Evolutionary conservation across 1,140 invertebrate species (phyloP).

Genomic region (Cydia strobilella): DNA sequence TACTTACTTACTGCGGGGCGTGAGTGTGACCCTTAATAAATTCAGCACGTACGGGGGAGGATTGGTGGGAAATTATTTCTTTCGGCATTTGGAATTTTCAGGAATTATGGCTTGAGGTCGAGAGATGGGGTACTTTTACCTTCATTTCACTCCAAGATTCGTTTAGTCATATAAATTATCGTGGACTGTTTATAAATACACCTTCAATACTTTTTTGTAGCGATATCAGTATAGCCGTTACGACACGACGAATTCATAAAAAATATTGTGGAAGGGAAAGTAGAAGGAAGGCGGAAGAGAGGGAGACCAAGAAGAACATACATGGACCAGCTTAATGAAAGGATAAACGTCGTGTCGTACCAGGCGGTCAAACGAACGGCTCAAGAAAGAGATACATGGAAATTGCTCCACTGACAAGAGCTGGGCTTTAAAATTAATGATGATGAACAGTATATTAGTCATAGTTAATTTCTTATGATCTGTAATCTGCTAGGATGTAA

Average conservation of each 20-base stretch:
- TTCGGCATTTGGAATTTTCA: conserved; percentile 39
- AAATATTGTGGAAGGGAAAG: too few species aligned
- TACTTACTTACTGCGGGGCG: conserved; percentile 66
- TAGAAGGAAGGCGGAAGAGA: too few species aligned
- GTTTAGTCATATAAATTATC: conserved; percentile 3
- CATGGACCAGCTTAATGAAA: too few species aligned
- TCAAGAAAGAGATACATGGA: too few species aligned
- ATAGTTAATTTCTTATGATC: too few species aligned
- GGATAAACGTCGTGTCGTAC: too few species aligned
- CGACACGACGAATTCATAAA: too few species aligned
- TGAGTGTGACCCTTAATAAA: conserved; percentile 69
- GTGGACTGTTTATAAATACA: neutral
- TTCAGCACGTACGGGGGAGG: conserved; percentile 56
- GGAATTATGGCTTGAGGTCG: conserved; percentile 46
- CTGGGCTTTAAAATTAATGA: too few species aligned
- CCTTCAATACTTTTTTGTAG: neutral
- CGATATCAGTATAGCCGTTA: neutral
- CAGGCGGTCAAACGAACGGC: too few species aligned
- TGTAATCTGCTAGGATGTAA: too few species aligned
- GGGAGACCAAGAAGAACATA: too few species aligned
- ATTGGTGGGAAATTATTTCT: conserved; percentile 52
- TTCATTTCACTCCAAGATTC: neutral
- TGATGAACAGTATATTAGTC: neutral
- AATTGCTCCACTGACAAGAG: too few species aligned
- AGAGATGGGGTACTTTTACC: neutral